phyloP scores from a whole-genome alignment of 2,888 invertebrate genomes.

The Lasioglossum malachurum region DNA sequence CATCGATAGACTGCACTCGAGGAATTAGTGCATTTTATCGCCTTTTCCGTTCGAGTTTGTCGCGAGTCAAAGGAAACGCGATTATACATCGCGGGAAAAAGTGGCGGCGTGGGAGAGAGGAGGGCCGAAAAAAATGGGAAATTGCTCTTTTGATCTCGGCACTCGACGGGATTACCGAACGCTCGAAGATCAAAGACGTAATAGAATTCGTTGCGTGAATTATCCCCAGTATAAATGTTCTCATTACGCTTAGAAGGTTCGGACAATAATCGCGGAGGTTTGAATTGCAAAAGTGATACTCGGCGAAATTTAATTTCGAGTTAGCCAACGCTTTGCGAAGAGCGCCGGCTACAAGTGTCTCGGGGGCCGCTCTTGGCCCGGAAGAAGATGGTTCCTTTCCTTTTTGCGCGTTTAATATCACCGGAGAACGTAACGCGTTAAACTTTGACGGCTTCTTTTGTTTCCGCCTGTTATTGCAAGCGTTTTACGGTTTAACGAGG shows the following conservation, averaged over 20 bases:
- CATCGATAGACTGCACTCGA: not conserved
- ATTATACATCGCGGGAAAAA: constrained; percentile 22
- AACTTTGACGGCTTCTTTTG: constrained; percentile 33
- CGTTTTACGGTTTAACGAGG: constrained; percentile 10
- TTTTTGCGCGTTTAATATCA: constrained; percentile 7
- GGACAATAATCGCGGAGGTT: constrained; percentile 40
- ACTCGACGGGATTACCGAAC: constrained; percentile 35
- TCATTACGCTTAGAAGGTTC: constrained; percentile 29
- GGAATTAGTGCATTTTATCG: constrained; percentile 14
- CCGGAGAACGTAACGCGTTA: not conserved
- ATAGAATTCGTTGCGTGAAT: constrained; percentile 46
- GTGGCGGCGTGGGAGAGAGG: not conserved
- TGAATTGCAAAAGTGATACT: constrained; percentile 41
- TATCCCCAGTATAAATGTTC: constrained; percentile 27
- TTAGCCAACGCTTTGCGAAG: constrained; percentile 18
- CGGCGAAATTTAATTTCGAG: constrained; percentile 49
- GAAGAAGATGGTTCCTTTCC: constrained; percentile 4
- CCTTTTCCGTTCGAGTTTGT: not conserved
- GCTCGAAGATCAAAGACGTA: constrained; percentile 40
- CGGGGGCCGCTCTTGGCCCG: not conserved
- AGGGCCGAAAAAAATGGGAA: constrained; percentile 23
- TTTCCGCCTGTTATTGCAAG: not conserved
- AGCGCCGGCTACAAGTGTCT: not conserved
- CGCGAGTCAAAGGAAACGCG: constrained; percentile 5
- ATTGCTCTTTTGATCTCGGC: constrained; percentile 42